Base-by-base conservation (phyloP, 2,888 invertebrate genomes). In the Drosophila mettleri region DNA sequence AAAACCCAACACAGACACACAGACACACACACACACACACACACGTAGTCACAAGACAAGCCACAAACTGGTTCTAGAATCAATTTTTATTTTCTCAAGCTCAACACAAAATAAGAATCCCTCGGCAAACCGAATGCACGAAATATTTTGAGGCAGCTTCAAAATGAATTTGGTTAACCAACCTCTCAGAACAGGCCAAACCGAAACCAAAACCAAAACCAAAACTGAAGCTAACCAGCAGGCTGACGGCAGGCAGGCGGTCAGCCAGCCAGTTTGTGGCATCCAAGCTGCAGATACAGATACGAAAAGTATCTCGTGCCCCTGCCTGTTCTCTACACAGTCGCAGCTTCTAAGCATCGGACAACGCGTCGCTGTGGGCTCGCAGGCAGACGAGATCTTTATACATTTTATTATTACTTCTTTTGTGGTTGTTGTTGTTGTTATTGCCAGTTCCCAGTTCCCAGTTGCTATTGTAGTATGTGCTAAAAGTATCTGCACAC, bases 41-140 rank as follows among this genome's bases (percentile, higher is more conserved):
- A n/a, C n/a, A n/a, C n/a, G n/a, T n/a, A 18, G 22, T 22, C 14
- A 33, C 20, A 33, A 49, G 22, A 49, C 33, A 10, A 33, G 18
- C 22, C 76, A 78, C 67, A 77, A 82, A 83, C 88, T 65, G 83
- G 88, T 83, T 83, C 86, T 84, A 88, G 88, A 88, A 83, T 88
- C 86, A 88, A 88, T 86, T 88, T 82, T 86, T 83, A 70, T 88
- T 75, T 82, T 88, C 71, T 85, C 87, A 85, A 80, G 87, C 81
- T 66, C 57, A 63, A 59, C 60, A 58, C 53, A 80, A 71, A 66
- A 45, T 48, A 34, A 69, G 68, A 65, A 84, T 81, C 84, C 73
- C 67, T 69, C 68, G 67, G 69, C 83, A 16, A 48, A 18, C 59
- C 49, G 73, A 82, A 65, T 74, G 74, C 84, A 78, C 84, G 62